A percentile compares a stretch with the other conserved stretches of the same genome.
Conservation (phyloP, 2,888 invertebrate genomes). For the Drosophila kuntzei region DNA sequence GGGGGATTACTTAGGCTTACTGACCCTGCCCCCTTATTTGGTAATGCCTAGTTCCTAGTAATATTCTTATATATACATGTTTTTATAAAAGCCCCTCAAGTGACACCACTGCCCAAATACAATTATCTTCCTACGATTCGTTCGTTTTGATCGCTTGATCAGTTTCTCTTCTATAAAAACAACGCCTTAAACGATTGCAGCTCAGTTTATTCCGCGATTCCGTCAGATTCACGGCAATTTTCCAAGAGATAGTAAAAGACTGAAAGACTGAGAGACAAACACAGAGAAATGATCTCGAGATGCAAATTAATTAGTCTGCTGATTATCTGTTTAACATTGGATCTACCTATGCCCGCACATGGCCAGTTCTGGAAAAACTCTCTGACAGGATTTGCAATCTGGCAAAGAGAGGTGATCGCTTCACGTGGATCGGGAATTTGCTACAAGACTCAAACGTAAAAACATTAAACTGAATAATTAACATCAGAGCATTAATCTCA, state of each 20-base stretch:
- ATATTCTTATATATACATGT: neutral
- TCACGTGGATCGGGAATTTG: slow-evolving; percentile 82
- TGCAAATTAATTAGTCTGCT: slow-evolving; percentile 38
- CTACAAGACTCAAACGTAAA: slow-evolving; percentile 82
- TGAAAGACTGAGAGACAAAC: slow-evolving; percentile 2
- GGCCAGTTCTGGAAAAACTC: slow-evolving; percentile 76
- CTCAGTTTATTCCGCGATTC: slow-evolving; percentile 36
- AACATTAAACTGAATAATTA: slow-evolving; percentile 23
- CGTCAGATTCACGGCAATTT: slow-evolving; percentile 2
- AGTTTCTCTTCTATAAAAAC: slow-evolving; percentile 49
- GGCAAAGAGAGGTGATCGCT: slow-evolving; percentile 69
- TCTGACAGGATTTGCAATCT: slow-evolving; percentile 55
- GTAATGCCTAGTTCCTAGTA: neutral
- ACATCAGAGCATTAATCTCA: neutral
- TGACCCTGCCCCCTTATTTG: neutral
- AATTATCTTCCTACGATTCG: slow-evolving; percentile 31
- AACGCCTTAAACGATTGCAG: slow-evolving; percentile 18
- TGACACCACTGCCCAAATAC: slow-evolving; percentile 17
- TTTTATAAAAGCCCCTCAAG: neutral
- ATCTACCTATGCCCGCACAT: slow-evolving; percentile 12
- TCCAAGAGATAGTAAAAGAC: neutral
- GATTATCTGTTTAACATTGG: slow-evolving; percentile 39
- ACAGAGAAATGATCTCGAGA: slow-evolving; percentile 40
- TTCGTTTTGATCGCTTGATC: neutral
- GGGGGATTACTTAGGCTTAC: neutral